phyloP scores from a whole-genome alignment of 2,888 invertebrate genomes.

The Trichogramma dendrolimi region DNA sequence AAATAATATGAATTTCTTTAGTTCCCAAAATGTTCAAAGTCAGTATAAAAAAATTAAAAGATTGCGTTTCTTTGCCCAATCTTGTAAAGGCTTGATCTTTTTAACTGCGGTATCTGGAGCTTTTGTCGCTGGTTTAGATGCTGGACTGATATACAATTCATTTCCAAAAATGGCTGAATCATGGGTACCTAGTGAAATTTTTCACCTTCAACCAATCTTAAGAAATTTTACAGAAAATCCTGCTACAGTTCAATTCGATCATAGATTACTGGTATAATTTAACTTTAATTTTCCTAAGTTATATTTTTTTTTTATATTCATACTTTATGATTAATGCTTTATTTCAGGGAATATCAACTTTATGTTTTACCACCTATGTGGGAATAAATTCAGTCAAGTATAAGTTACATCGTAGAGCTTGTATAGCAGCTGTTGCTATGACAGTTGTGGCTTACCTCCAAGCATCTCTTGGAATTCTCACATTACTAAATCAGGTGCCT shows the following conservation, averaged over 20 bases:
- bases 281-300: constrained; percentile 5
- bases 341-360: constrained; percentile 70
- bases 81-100: constrained; percentile 83
- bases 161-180: constrained; percentile 97
- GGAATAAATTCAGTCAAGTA: constrained; percentile 68
- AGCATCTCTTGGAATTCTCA: constrained; percentile 81
- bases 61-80: constrained; percentile 62
- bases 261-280: constrained; percentile 69
- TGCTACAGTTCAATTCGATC: constrained; percentile 94
- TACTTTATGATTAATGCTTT: not conserved
- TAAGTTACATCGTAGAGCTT: constrained; percentile 68
- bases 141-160: constrained; percentile 95
- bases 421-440: constrained; percentile 69
- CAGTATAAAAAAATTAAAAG: constrained; percentile 29
- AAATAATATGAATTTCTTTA: constrained; percentile 40
- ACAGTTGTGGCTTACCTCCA: constrained; percentile 53
- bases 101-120: constrained; percentile 90
- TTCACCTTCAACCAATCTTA: constrained; percentile 66
- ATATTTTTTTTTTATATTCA: not conserved
- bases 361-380: constrained; percentile 67
- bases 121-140: constrained; percentile 97
- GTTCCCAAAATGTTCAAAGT: constrained; percentile 22
- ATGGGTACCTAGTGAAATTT: constrained; percentile 88
- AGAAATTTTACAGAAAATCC: constrained; percentile 95
- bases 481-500: constrained; percentile 85